Evolutionary conservation across 2,888 invertebrate genomes (phyloP).

Genomic region (Phengaris alcon): DNA sequence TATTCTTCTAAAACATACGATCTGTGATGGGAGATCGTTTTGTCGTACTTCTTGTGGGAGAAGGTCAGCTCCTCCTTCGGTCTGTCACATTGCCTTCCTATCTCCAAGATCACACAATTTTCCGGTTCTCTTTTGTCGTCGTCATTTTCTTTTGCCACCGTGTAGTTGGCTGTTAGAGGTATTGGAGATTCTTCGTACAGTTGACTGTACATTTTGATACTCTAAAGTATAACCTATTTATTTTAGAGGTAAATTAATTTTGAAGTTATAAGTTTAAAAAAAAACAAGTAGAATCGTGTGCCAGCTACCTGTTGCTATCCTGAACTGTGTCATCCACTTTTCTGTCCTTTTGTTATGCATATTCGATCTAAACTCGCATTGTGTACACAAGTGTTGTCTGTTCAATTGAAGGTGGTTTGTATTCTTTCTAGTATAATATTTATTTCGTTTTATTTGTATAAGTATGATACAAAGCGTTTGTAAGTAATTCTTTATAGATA

Average conservation of each 20-base stretch:
- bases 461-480: constrained; percentile 4
- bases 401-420: constrained; percentile 48
- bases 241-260: neutral
- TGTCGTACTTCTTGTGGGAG: constrained; percentile 75
- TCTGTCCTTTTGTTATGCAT: constrained; percentile 72
- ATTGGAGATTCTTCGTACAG: constrained; percentile 63
- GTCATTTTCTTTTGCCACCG: constrained; percentile 59
- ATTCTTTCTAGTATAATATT: constrained; percentile 33
- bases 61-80: constrained; percentile 69
- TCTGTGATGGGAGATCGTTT: constrained; percentile 71
- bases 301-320: constrained; percentile 50
- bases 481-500: neutral
- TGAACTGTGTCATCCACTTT: constrained; percentile 68
- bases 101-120: constrained; percentile 72
- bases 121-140: constrained; percentile 63
- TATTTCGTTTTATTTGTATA: constrained; percentile 34
- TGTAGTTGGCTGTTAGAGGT: constrained; percentile 66
- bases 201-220: constrained; percentile 59
- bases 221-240: neutral
- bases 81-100: constrained; percentile 71
- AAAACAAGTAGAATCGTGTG: constrained; percentile 35
- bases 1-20: constrained; percentile 72
- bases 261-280: constrained; percentile 30
- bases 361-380: constrained; percentile 71
- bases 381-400: constrained; percentile 74